Evolutionary conservation across 30 jellyfish, hydroid and myxozoan genomes (phyloP).

Genomic region (Hydra vulgaris): DNA sequence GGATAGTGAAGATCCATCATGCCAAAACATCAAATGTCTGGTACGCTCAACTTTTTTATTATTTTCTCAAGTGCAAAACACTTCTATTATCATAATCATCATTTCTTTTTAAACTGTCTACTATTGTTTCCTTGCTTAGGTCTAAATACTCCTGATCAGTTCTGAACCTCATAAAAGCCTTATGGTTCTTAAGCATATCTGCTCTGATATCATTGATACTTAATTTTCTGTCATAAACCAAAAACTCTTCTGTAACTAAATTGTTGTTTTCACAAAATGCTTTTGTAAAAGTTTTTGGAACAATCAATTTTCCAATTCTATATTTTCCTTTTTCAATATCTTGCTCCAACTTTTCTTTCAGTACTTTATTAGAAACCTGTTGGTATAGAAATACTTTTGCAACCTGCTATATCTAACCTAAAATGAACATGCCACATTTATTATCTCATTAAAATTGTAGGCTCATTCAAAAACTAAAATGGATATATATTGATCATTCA

Average conservation of each 20-base stretch:
- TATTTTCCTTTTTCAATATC: background rate
- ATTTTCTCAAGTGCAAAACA: background rate
- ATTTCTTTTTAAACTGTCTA: background rate
- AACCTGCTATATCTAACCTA: conserved; percentile 6
- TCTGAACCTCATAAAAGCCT: background rate
- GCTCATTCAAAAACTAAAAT: background rate
- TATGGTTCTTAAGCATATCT: background rate
- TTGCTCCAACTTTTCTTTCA: background rate
- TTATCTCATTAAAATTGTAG: background rate
- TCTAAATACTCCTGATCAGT: background rate
- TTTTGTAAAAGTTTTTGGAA: conserved; percentile 5
- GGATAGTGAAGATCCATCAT: conserved; percentile 18
- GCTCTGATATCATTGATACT: background rate
- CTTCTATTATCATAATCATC: background rate
- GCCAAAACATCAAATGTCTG: conserved; percentile 13
- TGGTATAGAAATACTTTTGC: background rate
- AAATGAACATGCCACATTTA: background rate
- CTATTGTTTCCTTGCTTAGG: background rate
- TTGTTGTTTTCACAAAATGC: background rate
- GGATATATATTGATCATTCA: background rate
- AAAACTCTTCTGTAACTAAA: background rate
- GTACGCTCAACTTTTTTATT: background rate
- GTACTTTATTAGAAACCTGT: background rate
- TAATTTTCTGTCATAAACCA: background rate
- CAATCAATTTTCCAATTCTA: conserved; percentile 3